phyloP scores from a whole-genome alignment of 2,113 vertebrate genomes.

The Scalopus aquaticus region DNA sequence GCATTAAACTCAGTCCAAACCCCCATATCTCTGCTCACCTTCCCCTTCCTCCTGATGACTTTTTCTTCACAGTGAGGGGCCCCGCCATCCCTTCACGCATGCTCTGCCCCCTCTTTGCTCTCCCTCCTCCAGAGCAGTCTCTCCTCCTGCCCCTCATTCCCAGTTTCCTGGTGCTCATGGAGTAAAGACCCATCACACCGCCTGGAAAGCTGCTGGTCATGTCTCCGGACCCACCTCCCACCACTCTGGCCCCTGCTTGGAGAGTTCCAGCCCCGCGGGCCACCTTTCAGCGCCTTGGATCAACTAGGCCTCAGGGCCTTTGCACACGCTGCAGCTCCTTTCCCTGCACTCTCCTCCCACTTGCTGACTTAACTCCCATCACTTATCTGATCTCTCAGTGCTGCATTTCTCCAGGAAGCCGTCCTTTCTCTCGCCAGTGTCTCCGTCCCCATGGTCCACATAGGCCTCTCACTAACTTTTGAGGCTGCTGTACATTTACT shows the following conservation, averaged over 20 bases:
- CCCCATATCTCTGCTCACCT: background rate
- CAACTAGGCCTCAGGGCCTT: slow-evolving; percentile 31
- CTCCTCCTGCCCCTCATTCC: background rate
- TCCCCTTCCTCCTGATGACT: background rate
- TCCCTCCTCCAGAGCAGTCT: background rate
- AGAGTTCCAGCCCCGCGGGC: background rate
- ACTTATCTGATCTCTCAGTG: background rate
- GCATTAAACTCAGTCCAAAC: background rate
- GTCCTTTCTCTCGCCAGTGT: background rate
- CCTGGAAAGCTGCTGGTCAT: background rate
- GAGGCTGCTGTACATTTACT: background rate
- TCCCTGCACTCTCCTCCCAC: background rate
- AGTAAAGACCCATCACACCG: background rate
- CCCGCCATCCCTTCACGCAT: background rate
- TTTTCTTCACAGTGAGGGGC: background rate
- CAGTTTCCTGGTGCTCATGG: background rate
- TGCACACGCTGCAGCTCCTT: background rate
- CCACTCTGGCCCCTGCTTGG: background rate
- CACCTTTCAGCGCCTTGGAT: background rate
- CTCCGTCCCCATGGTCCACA: background rate
- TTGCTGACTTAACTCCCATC: background rate
- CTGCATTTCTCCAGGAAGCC: background rate
- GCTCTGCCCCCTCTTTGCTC: background rate
- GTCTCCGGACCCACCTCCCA: background rate
- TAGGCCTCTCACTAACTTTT: background rate